A percentile compares a stretch with the other conserved stretches of the same genome.
Evolutionary conservation across 2,113 vertebrate genomes (phyloP).

Genomic region (Pseudolaguvia tuberculata): DNA sequence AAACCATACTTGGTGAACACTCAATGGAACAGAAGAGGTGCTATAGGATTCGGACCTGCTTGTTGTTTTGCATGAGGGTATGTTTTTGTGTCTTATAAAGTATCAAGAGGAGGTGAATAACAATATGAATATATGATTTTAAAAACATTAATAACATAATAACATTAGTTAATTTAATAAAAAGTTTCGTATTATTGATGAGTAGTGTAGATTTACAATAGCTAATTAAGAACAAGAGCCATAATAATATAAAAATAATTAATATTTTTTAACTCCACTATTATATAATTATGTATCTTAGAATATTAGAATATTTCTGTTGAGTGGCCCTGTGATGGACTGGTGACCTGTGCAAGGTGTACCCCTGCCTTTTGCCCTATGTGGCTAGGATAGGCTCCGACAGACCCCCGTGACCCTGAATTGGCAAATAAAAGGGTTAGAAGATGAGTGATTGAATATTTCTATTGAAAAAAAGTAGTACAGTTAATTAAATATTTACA

Average conservation of each 20-base stretch:
- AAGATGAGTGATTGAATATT: no score
- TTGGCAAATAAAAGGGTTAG: no score
- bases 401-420: no score
- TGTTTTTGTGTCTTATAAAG: constrained; percentile 1
- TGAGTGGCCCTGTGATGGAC: no score
- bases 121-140: neutral
- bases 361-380: no score
- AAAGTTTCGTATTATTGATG: neutral
- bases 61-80: constrained; percentile 63
- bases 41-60: constrained; percentile 44
- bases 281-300: neutral
- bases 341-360: no score
- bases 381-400: no score
- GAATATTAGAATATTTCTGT: no score
- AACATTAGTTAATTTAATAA: neutral
- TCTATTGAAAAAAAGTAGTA: neutral
- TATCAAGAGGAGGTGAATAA: no score
- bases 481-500: neutral
- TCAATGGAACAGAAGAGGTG: constrained; percentile 47
- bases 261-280: neutral
- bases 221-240: neutral
- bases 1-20: constrained; percentile 45
- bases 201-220: neutral
- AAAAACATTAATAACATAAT: neutral
- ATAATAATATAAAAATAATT: neutral